These are phyloP conservation scores for Acleris cristana DNA, from an alignment of 2,888 invertebrate species.

Conservation along the genomic window DNA sequence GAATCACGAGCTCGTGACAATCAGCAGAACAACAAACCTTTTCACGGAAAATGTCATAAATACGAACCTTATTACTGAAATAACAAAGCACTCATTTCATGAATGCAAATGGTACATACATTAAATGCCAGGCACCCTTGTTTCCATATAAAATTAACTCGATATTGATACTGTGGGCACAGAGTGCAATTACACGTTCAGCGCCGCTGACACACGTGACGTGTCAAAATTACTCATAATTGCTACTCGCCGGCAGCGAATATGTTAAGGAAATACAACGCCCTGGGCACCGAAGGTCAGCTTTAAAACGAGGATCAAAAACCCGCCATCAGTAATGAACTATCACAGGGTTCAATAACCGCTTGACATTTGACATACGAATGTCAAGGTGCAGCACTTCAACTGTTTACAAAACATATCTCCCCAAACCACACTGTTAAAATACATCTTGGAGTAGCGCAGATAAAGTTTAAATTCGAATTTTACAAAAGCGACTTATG, in stretches of 20 bases:
- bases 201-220: too few species aligned
- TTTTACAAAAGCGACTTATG: neutral
- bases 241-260: neutral
- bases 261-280: constrained; percentile 24
- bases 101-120: too few species aligned
- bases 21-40: constrained; percentile 15
- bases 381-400: constrained; percentile 69
- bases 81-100: constrained; percentile 33
- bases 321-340: constrained; percentile 55
- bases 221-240: too few species aligned
- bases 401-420: neutral
- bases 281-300: constrained; percentile 32
- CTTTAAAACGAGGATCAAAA: constrained; percentile 48
- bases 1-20: too few species aligned
- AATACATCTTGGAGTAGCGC: neutral
- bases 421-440: neutral
- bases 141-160: too few species aligned
- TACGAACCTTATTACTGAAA: constrained; percentile 38
- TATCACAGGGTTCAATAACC: constrained; percentile 72
- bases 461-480: neutral
- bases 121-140: too few species aligned
- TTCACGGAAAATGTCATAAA: constrained; percentile 13
- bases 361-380: constrained; percentile 81
- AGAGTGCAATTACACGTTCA: too few species aligned
- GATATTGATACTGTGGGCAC: too few species aligned